Evolutionary conservation across 2,113 vertebrate genomes (phyloP).

Genomic region (Upupa epops): DNA sequence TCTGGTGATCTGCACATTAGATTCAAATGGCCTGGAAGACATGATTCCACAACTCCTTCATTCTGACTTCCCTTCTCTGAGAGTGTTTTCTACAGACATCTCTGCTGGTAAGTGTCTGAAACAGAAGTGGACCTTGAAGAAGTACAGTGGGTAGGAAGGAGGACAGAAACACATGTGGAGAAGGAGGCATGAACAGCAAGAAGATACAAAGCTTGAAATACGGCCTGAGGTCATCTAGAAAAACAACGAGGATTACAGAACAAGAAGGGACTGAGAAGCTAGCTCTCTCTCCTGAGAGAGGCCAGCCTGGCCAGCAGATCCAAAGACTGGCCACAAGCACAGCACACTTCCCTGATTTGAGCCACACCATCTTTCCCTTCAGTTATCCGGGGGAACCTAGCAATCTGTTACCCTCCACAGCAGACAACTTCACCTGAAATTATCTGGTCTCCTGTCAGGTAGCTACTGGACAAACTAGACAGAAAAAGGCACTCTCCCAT

Average conservation of each 20-base stretch:
- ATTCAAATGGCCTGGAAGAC: background rate
- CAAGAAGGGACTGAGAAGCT: background rate
- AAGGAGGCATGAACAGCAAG: background rate
- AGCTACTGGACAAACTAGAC: background rate
- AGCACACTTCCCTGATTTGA: background rate
- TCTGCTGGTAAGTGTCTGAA: background rate
- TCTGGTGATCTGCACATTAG: background rate
- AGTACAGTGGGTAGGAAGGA: background rate
- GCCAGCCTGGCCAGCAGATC: background rate
- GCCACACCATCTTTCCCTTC: background rate
- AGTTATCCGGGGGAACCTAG: background rate
- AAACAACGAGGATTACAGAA: background rate
- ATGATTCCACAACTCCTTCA: background rate
- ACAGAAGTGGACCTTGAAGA: background rate
- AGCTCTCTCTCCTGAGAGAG: too few relatives aligned
- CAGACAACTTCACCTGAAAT: background rate
- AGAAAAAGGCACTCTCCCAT: background rate
- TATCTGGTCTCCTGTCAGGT: background rate
- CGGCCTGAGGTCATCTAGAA: background rate
- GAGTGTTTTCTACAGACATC: background rate
- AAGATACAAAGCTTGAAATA: background rate
- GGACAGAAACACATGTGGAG: background rate
- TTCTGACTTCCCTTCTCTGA: background rate
- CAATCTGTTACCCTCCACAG: background rate
- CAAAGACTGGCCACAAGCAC: background rate